phyloP scores from a whole-genome alignment of 30 jellyfish, hydroid and myxozoan species.

The Aurelia aurita complex sp. Pacific region DNA sequence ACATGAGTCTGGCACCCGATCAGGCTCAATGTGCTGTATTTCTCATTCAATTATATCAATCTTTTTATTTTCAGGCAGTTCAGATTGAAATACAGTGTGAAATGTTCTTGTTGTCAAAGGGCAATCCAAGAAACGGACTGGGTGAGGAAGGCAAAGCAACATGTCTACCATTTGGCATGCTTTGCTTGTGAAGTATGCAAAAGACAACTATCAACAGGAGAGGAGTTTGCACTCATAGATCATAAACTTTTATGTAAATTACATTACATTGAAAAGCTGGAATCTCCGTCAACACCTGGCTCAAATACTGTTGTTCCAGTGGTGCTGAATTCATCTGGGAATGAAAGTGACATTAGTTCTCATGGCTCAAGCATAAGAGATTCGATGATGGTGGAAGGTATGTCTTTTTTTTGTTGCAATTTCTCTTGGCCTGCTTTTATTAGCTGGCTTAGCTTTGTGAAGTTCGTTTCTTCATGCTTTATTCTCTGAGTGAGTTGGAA shows the following conservation, averaged over 20 bases:
- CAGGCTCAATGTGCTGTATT: too few species aligned
- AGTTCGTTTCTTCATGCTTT: neutral
- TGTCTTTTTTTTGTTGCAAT: neutral
- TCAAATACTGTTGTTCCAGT: conserved; percentile 41
- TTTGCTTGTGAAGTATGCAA: conserved; percentile 96
- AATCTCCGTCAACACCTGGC: conserved; percentile 73
- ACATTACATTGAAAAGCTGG: conserved; percentile 92
- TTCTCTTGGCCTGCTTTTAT: neutral
- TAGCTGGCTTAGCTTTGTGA: neutral
- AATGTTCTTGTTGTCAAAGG: conserved; percentile 91
- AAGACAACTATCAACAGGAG: conserved; percentile 97
- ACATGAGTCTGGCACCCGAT: too few species aligned
- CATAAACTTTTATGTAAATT: conserved; percentile 84
- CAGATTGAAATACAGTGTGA: conserved; percentile 62
- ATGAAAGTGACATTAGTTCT: conserved; percentile 63
- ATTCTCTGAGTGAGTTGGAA: too few species aligned
- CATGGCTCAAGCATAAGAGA: conserved; percentile 53
- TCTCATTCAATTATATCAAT: too few species aligned
- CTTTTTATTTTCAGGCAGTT: conserved; percentile 46
- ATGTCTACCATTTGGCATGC: conserved; percentile 96
- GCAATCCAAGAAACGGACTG: conserved; percentile 92
- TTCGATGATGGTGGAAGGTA: conserved; percentile 53
- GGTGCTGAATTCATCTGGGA: conserved; percentile 49
- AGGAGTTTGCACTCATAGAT: conserved; percentile 92
- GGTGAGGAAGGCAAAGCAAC: conserved; percentile 90